These are phyloP conservation scores for Notiomystis cincta DNA, from an alignment of 2,113 vertebrate genomes.

Conservation along the genomic window DNA sequence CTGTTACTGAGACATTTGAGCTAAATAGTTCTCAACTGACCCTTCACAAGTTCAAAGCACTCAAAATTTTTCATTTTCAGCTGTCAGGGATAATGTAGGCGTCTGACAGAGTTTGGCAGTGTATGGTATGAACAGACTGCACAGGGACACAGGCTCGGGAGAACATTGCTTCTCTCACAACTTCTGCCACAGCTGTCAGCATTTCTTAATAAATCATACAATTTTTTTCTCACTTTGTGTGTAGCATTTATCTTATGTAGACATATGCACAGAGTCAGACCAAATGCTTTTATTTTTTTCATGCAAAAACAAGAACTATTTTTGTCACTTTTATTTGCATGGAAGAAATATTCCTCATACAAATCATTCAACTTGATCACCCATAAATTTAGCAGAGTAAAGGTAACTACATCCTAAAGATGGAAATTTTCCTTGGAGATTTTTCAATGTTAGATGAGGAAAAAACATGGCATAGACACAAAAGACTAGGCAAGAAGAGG, in stretches of 20 bases:
- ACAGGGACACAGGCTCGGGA: not conserved
- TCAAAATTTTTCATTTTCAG: not conserved
- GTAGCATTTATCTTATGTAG: not conserved
- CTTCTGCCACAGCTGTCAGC: not conserved
- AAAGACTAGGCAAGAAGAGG: not conserved
- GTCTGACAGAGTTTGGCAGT: not conserved
- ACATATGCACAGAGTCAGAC: not conserved
- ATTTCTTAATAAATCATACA: not conserved
- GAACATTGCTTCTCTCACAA: not conserved
- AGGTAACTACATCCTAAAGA: not conserved
- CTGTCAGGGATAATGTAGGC: not conserved
- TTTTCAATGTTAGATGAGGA: rapidly evolving
- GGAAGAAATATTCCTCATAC: not conserved
- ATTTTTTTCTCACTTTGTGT: not conserved
- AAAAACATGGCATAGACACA: not conserved
- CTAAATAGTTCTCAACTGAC: not conserved
- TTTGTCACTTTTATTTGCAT: not conserved
- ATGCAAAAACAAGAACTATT: not conserved
- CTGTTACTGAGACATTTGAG: not conserved
- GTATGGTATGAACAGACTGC: not conserved
- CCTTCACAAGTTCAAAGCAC: not conserved
- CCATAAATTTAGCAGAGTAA: not conserved
- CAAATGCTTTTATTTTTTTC: not conserved
- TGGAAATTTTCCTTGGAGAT: too few species aligned
- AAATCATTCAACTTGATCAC: not conserved